Evolutionary conservation across 2,797 vertebrate species (phyloP).

Genomic region (Ficedula albicollis): DNA sequence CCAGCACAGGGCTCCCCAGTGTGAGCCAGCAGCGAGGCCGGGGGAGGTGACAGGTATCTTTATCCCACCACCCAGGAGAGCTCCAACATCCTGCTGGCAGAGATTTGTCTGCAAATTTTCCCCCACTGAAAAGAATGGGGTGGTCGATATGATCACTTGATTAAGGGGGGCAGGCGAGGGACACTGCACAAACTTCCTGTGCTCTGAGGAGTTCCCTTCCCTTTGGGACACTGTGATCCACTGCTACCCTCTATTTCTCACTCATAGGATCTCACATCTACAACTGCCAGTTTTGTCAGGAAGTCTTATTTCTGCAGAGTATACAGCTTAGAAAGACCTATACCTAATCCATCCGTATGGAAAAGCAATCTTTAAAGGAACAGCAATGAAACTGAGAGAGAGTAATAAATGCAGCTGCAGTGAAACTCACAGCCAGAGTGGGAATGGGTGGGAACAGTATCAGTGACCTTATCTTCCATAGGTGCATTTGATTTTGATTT

Average conservation of each 20-base stretch:
- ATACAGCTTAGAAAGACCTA: not conserved
- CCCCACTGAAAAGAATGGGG: constrained; percentile 66
- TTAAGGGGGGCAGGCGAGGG: constrained; percentile 72
- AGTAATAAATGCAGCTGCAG: not conserved
- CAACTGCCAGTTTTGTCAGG: not conserved
- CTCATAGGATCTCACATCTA: not conserved
- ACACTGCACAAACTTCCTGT: constrained; percentile 48
- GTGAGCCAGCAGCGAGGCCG: constrained; percentile 66
- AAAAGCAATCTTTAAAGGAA: constrained; percentile 24
- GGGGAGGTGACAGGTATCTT: constrained; percentile 79
- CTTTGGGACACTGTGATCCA: constrained; percentile 19
- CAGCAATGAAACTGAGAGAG: not conserved
- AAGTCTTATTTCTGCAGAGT: not conserved
- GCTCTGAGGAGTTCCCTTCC: constrained; percentile 67
- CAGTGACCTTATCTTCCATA: constrained; percentile 16
- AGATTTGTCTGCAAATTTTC: constrained; percentile 79
- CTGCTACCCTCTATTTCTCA: not conserved
- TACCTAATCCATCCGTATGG: not conserved
- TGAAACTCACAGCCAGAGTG: not conserved
- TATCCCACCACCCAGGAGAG: constrained; percentile 77
- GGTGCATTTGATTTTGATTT: constrained; percentile 48
- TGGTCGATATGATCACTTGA: constrained; percentile 64
- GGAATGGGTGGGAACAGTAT: not conserved
- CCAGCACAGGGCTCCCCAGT: constrained; percentile 78
- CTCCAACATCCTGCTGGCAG: constrained; percentile 73